Evolutionary conservation across 2,888 invertebrate genomes (phyloP), one percentile per base, ranked within the genome.

Genomic region (Temnothorax ravouxi): DNA sequence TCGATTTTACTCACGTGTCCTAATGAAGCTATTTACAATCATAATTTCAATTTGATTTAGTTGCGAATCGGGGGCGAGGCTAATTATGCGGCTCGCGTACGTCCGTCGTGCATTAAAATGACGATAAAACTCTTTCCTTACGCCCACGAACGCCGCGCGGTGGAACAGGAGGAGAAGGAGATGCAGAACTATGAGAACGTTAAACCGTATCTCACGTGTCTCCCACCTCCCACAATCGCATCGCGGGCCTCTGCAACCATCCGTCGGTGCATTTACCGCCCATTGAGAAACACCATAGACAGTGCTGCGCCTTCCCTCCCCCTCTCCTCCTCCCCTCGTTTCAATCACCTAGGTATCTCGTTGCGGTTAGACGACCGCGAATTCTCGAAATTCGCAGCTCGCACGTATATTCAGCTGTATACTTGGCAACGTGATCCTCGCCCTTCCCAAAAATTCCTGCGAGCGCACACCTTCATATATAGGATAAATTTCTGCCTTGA

Each of bases 201-300:
- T 82, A 86, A 84, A 88, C 83, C 83, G 85, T 85, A 89, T 86
- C 90, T 85, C 84, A 61, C 85, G 86, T 89, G 85, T 87, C 86
- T 84, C 83, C 84, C 85, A 84, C 79, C 89, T 82, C 85, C 87
- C 84, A 83, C 83, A 50, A 76, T 83, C 80, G 64, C 59, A 80
- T 54, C 86, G 67, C 85, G 74, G 41, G 64, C 56, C 71, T 8
- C 71, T n/a, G 71, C 74, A 76, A 76, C 72, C 34, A 81, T 85
- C 86, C 84, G 85, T 59, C 89, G 86, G 88, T 54, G 86, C 87
- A 88, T 86, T 90, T 90, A 89, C 83, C 86, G 84, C 79, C 84
- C 90, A 90, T 90, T 90, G 90, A 90, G 90, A 87, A 90, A 90
- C 90, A 85, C 71, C 74, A 34, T 64, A 83, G 87, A 88, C 85